Conservation (phyloP, 2,113 vertebrate species). For the Turdus rufiventris region DNA sequence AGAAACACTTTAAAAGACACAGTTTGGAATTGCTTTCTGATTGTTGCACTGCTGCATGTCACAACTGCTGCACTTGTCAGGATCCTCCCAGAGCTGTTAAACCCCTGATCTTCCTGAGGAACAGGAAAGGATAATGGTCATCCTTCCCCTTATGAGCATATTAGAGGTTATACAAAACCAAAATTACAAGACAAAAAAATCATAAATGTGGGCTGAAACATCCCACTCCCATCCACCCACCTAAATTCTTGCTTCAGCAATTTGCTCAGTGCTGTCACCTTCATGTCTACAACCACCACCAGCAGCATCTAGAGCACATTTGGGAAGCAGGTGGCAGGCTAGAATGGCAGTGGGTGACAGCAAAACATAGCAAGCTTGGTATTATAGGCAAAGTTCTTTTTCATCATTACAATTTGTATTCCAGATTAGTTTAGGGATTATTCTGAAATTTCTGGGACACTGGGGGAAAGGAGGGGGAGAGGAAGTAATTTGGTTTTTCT, state of each 20-base stretch:
- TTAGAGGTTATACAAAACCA: background rate
- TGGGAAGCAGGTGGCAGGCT: background rate
- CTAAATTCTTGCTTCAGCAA: background rate
- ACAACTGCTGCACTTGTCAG: background rate
- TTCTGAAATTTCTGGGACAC: background rate
- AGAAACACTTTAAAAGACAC: background rate
- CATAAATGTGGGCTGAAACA: background rate
- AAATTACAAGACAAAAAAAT: background rate
- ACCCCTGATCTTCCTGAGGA: background rate
- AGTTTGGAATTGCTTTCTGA: background rate
- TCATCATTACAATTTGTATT: background rate
- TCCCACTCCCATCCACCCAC: background rate
- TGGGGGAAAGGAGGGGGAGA: rapidly evolving
- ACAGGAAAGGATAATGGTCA: background rate
- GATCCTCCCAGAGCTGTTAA: background rate
- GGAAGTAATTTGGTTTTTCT: rapidly evolving
- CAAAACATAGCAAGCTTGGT: background rate
- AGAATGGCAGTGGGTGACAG: background rate
- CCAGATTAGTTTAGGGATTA: background rate
- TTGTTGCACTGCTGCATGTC: background rate
- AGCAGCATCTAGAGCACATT: background rate
- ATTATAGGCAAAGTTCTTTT: background rate
- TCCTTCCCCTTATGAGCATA: background rate
- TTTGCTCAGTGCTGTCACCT: background rate
- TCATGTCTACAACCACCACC: background rate